These are phyloP conservation scores for Cephus nigrinus DNA, from an alignment of 2,888 invertebrate genomes.

Conservation along the genomic window DNA sequence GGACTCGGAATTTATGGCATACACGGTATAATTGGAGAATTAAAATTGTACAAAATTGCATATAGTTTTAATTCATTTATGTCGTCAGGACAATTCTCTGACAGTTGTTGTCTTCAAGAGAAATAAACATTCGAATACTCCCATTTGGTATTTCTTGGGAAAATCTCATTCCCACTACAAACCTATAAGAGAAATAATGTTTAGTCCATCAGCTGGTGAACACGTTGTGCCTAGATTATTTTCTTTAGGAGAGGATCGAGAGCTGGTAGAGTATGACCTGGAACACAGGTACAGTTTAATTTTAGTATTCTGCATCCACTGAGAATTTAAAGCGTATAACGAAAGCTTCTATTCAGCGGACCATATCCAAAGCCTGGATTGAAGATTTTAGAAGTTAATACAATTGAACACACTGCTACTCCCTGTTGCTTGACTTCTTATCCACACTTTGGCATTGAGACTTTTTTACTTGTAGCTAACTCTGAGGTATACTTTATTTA, in stretches of 20 bases:
- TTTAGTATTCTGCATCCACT: neutral
- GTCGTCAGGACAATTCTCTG: slow-evolving; percentile 68
- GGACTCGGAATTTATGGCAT: slow-evolving; percentile 70
- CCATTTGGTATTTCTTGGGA: slow-evolving; percentile 70
- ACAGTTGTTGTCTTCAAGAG: slow-evolving; percentile 67
- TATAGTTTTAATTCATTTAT: neutral
- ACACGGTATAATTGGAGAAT: slow-evolving; percentile 64
- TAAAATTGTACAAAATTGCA: neutral
- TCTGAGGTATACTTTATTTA: slow-evolving; percentile 68
- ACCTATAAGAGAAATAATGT: slow-evolving; percentile 70
- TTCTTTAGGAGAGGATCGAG: slow-evolving; percentile 72
- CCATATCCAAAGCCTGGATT: slow-evolving; percentile 54
- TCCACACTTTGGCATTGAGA: slow-evolving; percentile 63
- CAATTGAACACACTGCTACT: slow-evolving; percentile 74
- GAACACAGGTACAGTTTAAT: slow-evolving; percentile 58
- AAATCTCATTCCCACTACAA: slow-evolving; percentile 74
- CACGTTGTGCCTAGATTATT: slow-evolving; percentile 67
- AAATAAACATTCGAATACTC: slow-evolving; percentile 53
- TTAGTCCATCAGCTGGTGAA: slow-evolving; percentile 65
- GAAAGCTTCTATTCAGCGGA: slow-evolving; percentile 33
- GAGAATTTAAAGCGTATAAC: neutral
- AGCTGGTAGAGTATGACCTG: slow-evolving; percentile 73
- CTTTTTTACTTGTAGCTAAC: slow-evolving; percentile 72
- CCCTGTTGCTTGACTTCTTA: slow-evolving; percentile 71
- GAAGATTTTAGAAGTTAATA: slow-evolving; percentile 62